phyloP scores from a whole-genome alignment of 1,140 invertebrate species.

The Habropoda laboriosa region DNA sequence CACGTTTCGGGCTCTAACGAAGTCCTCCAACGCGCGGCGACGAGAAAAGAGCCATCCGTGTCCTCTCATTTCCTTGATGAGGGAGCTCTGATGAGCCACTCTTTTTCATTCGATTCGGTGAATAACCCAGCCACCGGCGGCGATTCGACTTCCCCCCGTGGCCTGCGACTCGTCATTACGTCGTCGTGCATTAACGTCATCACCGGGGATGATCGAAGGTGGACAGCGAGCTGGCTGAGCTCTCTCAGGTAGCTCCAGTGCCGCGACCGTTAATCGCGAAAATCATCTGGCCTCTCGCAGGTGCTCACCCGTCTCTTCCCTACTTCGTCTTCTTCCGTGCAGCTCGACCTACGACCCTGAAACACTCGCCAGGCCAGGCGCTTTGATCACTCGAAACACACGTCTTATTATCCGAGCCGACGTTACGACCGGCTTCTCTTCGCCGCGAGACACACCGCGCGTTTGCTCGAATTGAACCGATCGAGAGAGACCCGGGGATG shows the following conservation, averaged over 20 bases:
- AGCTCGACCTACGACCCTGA: slow-evolving; percentile 20
- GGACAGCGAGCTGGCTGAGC: not conserved
- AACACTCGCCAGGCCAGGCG: not conserved
- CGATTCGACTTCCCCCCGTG: slow-evolving; percentile 35
- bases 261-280: slow-evolving; percentile 58
- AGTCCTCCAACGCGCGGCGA: not conserved
- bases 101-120: slow-evolving; percentile 66
- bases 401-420: slow-evolving; percentile 28
- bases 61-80: slow-evolving; percentile 50
- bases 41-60: not conserved
- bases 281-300: slow-evolving; percentile 52
- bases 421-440: not conserved
- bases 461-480: not conserved
- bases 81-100: slow-evolving; percentile 39
- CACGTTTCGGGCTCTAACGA: slow-evolving; percentile 25
- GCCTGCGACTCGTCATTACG: slow-evolving; percentile 56
- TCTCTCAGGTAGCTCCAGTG: slow-evolving; percentile 41
- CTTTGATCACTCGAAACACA: slow-evolving; percentile 33
- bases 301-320: slow-evolving; percentile 20
- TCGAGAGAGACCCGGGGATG: not conserved
- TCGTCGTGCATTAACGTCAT: slow-evolving; percentile 49
- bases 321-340: slow-evolving; percentile 16
- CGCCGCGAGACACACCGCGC: not conserved
- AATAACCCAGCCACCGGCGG: slow-evolving; percentile 41
- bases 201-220: not conserved